Conservation (phyloP, 2,888 invertebrate species). For the Uloborus plumipes region DNA sequence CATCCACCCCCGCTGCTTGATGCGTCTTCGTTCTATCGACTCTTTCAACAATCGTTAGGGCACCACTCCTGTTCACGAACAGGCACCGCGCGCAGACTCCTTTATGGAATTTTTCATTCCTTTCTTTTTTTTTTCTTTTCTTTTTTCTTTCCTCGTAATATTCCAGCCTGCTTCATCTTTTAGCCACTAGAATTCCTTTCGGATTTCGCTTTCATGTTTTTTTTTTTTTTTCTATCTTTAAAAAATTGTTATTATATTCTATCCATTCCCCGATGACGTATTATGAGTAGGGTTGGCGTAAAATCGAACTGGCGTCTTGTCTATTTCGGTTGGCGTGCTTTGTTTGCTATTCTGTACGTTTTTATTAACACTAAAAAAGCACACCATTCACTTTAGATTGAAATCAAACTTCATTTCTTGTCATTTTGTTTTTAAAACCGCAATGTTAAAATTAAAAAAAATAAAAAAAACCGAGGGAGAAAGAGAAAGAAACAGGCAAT, state of each 20-base stretch:
- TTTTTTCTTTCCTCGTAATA: slow-evolving; percentile 1
- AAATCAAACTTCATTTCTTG: too few relatives aligned
- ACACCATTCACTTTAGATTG: too few relatives aligned
- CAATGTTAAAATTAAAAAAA: too few relatives aligned
- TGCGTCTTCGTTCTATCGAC: slow-evolving; percentile 5
- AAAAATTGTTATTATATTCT: slow-evolving; percentile 3
- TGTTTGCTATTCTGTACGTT: neutral
- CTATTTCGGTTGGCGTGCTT: neutral
- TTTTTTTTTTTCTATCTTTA: neutral
- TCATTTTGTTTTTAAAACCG: too few relatives aligned
- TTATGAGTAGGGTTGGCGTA: neutral
- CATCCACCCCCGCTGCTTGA: slow-evolving; percentile 52
- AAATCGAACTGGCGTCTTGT: neutral
- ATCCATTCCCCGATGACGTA: neutral
- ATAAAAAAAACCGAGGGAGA: too few relatives aligned
- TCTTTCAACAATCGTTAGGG: slow-evolving; percentile 7
- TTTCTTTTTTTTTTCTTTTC: neutral
- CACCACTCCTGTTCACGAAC: slow-evolving; percentile 49
- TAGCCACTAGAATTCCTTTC: slow-evolving; percentile 3
- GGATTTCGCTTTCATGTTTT: neutral
- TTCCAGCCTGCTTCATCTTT: neutral
- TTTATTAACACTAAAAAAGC: neutral
- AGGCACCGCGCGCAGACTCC: slow-evolving; percentile 11
- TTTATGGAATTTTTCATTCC: slow-evolving; percentile 1
- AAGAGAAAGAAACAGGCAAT: too few relatives aligned